Evolutionary conservation across 2,113 vertebrate genomes (phyloP), one percentile per base, ranked within the genome.

Genomic region (Phyllostomus discolor): DNA sequence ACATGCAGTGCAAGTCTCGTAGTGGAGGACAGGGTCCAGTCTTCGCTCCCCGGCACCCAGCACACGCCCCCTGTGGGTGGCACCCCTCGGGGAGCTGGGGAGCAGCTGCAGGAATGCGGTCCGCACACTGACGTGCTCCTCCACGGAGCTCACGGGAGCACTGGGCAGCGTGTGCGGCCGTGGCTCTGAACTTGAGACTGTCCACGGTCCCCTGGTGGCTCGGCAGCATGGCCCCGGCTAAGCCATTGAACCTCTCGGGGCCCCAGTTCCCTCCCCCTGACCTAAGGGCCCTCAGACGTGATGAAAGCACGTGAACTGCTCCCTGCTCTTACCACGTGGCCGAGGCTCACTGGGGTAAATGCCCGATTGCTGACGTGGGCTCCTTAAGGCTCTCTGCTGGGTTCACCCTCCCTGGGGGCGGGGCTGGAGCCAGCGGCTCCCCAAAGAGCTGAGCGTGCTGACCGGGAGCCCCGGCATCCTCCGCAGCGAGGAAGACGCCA

Each of bases 21-120:
- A 43, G 19, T 46, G 33, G 1, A 8, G 35, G 66, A 26, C 1
- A 0, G 33, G 0, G 19, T 19, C 91, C 33, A 4, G 22, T n/a
- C 48, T 22, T 17, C 11, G 0, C 2, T 11, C 31, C 8, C 81
- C 66, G 7, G 43, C 54, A 19, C 7, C 64, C 15, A 5, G n/a
- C 26, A 33, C 70, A 2, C 0, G 0, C 4, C 5, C 17, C 33
- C 3, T 0, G 8, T 1, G 46, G 24, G 12, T 3, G 14, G 20
- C 7, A 12, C 24, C 3, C 26, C 24, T 5, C 1, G 1, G 28
- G 10, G 24, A 1, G 28, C 57, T 46, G 54, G 3, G 1, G 59
- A 7, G 14, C 7, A 24, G 10, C 0, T n/a, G 2, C 24, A 54
- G 7, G 26, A 54, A 2, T 7, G 5, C 35, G 28, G 35, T 7